Base-by-base conservation (phyloP, 2,888 invertebrate genomes). In the Scaptomyza tumidula region DNA sequence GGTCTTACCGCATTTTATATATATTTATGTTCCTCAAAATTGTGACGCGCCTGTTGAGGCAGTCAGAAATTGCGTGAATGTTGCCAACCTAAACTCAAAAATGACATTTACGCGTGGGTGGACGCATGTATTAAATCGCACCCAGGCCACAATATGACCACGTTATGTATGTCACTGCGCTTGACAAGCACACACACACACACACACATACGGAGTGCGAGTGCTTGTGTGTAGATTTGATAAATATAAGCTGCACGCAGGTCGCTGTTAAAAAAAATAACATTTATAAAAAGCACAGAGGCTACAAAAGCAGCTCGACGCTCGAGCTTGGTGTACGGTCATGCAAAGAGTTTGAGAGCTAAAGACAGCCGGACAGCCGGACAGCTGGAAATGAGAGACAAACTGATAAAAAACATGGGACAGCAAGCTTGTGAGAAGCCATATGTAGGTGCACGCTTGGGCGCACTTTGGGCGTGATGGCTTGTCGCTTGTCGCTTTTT, bases 201-300 rank as follows among this genome's bases (percentile, higher is more conserved):
- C n/a, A 39, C n/a, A 10, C 7, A 39, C 31, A 54, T 33, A 41
- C 7, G n/a, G 29, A 9, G 29, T 16, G 14, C 29, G 29, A 35
- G 39, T 50, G 33, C 10, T 41, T 35, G 58, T 66, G 61, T 27
- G 16, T 52, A 29, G 29, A 13, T 55, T 62, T 81, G 66, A 85
- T 71, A 85, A 79, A 82, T 81, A 79, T 74, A 82, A 79, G 80
- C 71, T 57, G 39, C 64, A 79, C 74, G 71, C 67, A 74, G 75
- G 75, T 75, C 60, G 64, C 39, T 53, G 57, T 48, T n/a, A n/a
- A 19, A 54, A 64, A 74, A 75, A 82, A 75, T 70, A 80, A 85
- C 67, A 80, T 86, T 79, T 84, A 77, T 74, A 78, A 76, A 77
- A 79, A 75, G 69, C 71, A 67, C 68, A 71, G 66, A 71, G 78